A percentile compares a stretch with the other conserved stretches of the same genome.
Evolutionary conservation across 1,140 invertebrate species (phyloP).

Genomic region (Drosophila nigrodunni): DNA sequence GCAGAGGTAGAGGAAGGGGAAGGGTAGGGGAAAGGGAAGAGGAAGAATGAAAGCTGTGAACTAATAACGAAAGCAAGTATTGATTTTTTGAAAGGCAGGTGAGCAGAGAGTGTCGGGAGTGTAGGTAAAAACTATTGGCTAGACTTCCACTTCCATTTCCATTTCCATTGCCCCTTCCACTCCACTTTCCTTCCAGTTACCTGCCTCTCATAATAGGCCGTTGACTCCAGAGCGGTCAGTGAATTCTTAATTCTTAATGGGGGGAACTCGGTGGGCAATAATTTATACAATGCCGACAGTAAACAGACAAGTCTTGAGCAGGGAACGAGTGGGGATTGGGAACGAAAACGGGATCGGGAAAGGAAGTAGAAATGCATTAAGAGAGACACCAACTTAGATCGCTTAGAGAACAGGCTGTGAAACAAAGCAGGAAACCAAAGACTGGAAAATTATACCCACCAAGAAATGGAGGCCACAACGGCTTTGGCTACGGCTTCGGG

Average conservation of each 20-base stretch:
- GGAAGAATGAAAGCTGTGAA: slow-evolving; percentile 3
- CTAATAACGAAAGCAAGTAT: slow-evolving; percentile 47
- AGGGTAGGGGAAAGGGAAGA: not conserved
- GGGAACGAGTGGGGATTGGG: not conserved
- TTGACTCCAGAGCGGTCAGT: slow-evolving; percentile 78
- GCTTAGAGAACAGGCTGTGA: slow-evolving; percentile 50
- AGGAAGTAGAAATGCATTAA: slow-evolving; percentile 74
- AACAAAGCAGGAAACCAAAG: slow-evolving; percentile 79
- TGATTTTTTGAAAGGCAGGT: slow-evolving; percentile 41
- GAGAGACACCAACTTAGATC: slow-evolving; percentile 52
- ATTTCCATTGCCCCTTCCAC: too few species aligned
- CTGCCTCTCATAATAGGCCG: slow-evolving; percentile 63
- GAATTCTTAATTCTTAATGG: slow-evolving; percentile 69
- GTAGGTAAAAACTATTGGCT: slow-evolving; percentile 25
- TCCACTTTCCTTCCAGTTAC: slow-evolving; percentile 43
- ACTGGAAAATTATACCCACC: slow-evolving; percentile 74
- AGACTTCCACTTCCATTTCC: slow-evolving; percentile 34
- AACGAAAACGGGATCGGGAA: slow-evolving; percentile 37
- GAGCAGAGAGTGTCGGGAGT: slow-evolving; percentile 16
- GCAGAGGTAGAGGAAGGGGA: not conserved
- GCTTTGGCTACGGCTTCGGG: not conserved
- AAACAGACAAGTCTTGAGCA: slow-evolving; percentile 47
- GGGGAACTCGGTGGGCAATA: slow-evolving; percentile 67
- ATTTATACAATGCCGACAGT: slow-evolving; percentile 68
- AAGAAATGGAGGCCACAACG: slow-evolving; percentile 12